These are phyloP conservation scores for Lophius americanus DNA, from an alignment of 2,797 vertebrate genomes.

Conservation along the genomic window DNA sequence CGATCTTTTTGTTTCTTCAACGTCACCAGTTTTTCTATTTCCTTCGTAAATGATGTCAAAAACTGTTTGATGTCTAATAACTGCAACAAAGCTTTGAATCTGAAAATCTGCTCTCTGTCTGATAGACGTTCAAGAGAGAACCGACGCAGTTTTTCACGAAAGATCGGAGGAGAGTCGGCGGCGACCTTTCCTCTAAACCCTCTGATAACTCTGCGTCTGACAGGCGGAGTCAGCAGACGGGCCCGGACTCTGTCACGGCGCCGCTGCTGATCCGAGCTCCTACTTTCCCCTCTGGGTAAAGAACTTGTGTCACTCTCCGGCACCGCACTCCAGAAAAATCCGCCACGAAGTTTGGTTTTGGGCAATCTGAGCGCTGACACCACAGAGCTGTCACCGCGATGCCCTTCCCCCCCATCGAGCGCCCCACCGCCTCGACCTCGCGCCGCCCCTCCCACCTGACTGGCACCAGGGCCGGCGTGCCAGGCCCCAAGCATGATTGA, in stretches of 20 bases:
- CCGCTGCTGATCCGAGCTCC: slow-evolving; percentile 65
- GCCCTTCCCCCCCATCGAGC: slow-evolving; percentile 71
- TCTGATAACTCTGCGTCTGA: slow-evolving; percentile 66
- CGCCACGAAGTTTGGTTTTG: slow-evolving; percentile 77
- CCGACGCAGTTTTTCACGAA: no score
- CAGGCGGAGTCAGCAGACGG: slow-evolving; percentile 60
- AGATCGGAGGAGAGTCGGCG: no score
- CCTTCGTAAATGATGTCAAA: background rate
- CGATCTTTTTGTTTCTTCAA: background rate
- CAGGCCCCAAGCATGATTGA: slow-evolving; percentile 71
- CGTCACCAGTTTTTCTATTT: background rate
- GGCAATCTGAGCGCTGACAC: slow-evolving; percentile 82
- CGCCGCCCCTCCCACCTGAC: slow-evolving; percentile 78
- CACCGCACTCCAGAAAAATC: slow-evolving; percentile 65
- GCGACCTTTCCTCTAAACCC: slow-evolving; percentile 70
- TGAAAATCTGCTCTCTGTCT: background rate
- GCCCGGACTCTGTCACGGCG: slow-evolving; percentile 64
- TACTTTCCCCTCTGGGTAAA: slow-evolving; percentile 57
- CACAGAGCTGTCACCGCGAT: slow-evolving; percentile 78
- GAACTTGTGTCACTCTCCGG: slow-evolving; percentile 68
- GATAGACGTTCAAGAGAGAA: background rate
- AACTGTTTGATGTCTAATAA: background rate
- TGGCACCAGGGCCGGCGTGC: slow-evolving; percentile 56
- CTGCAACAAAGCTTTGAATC: background rate
- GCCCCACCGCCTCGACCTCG: slow-evolving; percentile 38